A percentile compares a stretch with the other conserved stretches of the same genome.
These are phyloP conservation scores for Eupithecia pulchellata DNA, from an alignment of 2,888 invertebrate species.

Conservation along the genomic window DNA sequence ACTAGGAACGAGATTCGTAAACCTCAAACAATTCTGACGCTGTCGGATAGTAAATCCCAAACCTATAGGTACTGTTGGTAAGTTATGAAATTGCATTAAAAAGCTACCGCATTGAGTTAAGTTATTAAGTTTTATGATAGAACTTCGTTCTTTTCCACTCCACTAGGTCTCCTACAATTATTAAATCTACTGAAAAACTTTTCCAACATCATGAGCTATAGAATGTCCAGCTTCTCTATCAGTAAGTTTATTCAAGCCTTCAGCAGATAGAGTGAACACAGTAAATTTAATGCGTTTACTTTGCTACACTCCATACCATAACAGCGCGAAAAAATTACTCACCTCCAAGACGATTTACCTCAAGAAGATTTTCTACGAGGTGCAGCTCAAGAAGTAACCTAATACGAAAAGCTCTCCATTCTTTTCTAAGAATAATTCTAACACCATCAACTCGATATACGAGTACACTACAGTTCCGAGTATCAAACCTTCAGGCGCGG, in stretches of 20 bases:
- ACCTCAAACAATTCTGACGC: too few relatives aligned
- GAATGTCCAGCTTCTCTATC: background rate
- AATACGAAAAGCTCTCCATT: background rate
- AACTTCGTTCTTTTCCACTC: too few relatives aligned
- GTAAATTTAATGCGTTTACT: too few relatives aligned
- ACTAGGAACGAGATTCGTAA: slow-evolving; percentile 32
- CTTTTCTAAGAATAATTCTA: too few relatives aligned
- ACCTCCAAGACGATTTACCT: too few relatives aligned
- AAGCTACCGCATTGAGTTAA: background rate
- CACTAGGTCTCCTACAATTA: background rate
- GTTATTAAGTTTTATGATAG: background rate
- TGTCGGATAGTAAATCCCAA: background rate
- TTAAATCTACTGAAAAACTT: background rate
- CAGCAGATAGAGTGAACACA: background rate
- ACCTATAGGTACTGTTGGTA: background rate
- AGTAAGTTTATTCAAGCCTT: background rate
- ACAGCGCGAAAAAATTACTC: background rate
- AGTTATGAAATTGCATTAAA: background rate
- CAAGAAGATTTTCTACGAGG: background rate
- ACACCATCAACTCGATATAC: too few relatives aligned
- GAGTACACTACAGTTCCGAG: too few relatives aligned
- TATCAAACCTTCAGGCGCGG: slow-evolving; percentile 57
- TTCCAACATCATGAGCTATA: background rate
- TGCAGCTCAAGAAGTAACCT: background rate
- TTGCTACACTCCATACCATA: background rate